Base-by-base conservation (phyloP, 2,888 invertebrate species). In the Onthophagus sagittarius region DNA sequence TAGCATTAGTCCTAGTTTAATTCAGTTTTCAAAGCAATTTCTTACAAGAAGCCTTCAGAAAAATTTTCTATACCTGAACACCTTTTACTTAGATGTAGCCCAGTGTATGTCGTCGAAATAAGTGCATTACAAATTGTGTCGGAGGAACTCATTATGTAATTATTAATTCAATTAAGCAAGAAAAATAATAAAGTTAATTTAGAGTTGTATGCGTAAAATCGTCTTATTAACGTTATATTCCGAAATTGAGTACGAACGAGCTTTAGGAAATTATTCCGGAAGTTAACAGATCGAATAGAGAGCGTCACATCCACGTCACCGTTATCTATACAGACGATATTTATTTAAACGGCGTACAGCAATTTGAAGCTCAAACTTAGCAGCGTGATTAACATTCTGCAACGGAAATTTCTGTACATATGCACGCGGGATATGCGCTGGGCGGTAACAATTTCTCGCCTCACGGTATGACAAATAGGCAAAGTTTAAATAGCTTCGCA, bases 401-500 rank as follows among this genome's bases (percentile, higher is more conserved):
- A 5, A 63, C 72, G 31, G 53, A 72, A 62, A 72, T 69, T 64
- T 62, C 69, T 32, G 70, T 14, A 72, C 63, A 69, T 65, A 67
- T 71, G 53, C 71, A 67, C 15, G 31, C 71, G 39, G 62, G 70
- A 69, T 23, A 32, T 32, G 67, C 67, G 31, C 31, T 11, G 65
- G 65, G 65, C 67, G 67, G 15, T 23, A 72, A 74, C 72, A 74
- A 74, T 74, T 72, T 72, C 74, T 63, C 69, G 72, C 71, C 65
- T 64, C 72, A 23, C 67, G 62, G 33, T 64, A 74, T 74, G 74
- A 74, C 74, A 74, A 74, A 72, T 74, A 72, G 74, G 67, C 74
- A 71, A 74, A 74, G 74, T 74, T 74, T 74, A 74, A 74, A 72
- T 74, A 64, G 74, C 74, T 72, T 39, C 65, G 70, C 72, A 71